Conservation (phyloP, 2,113 vertebrate species). For the Chinchilla lanigera region DNA sequence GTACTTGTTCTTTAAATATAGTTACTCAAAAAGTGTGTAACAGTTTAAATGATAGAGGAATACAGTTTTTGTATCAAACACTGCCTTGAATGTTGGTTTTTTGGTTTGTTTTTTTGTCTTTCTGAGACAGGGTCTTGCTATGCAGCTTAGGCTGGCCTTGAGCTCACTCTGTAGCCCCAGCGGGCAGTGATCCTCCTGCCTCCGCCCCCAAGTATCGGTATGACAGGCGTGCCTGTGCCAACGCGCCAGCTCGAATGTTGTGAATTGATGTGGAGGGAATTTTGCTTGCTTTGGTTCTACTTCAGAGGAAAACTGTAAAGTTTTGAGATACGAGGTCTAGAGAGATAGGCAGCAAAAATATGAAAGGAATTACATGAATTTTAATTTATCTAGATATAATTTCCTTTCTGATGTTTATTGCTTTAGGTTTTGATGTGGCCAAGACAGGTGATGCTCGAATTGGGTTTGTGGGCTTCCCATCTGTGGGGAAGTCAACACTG, state of each 20-base stretch:
- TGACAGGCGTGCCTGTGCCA: too few species aligned
- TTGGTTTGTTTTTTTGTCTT: too few species aligned
- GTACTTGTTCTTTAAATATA: neutral
- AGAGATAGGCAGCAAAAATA: neutral
- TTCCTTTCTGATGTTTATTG: conserved; percentile 16
- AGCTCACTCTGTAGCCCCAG: too few species aligned
- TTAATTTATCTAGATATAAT: neutral
- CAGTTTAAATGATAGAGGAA: neutral
- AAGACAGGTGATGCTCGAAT: conserved; percentile 98
- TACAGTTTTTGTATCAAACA: neutral
- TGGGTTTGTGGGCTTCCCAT: conserved; percentile 99
- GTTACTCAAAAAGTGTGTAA: neutral
- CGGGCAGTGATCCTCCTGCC: too few species aligned
- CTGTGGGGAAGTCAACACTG: conserved; percentile 97
- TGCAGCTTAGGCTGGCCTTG: too few species aligned
- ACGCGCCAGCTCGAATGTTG: neutral
- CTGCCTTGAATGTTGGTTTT: neutral
- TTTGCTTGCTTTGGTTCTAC: conserved; percentile 36
- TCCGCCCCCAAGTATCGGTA: too few species aligned
- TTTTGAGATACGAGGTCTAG: conserved; percentile 8
- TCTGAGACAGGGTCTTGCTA: too few species aligned
- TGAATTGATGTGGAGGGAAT: neutral
- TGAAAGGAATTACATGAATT: neutral
- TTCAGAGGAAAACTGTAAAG: conserved; percentile 11
- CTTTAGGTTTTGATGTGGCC: conserved; percentile 96